Percentiles rank a stretch among this genome's conserved stretches.
phyloP scores from a whole-genome alignment of 2,113 vertebrate species.

The Bothrops jararaca region DNA sequence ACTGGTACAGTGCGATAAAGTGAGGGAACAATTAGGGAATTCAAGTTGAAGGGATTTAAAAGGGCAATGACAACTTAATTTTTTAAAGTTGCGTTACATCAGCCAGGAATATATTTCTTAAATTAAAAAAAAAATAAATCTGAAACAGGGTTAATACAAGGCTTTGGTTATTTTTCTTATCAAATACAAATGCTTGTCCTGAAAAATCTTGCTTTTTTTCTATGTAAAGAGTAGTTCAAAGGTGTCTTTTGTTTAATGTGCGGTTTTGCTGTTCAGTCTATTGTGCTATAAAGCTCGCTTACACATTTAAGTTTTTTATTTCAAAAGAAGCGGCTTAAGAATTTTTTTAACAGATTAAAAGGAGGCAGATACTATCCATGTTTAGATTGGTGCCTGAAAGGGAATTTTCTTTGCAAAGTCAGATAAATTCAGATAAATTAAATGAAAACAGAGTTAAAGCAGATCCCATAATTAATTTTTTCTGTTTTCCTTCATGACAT shows the following conservation, averaged over 20 bases:
- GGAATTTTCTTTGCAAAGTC: not conserved
- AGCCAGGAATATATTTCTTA: constrained; percentile 73
- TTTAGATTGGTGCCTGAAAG: not conserved
- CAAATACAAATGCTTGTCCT: not conserved
- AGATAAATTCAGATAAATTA: not conserved
- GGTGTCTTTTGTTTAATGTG: constrained; percentile 5
- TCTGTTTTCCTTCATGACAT: not conserved
- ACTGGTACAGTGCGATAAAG: constrained; percentile 98
- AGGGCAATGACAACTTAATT: constrained; percentile 99
- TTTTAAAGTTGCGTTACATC: constrained; percentile 90
- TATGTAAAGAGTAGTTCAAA: constrained; percentile 26
- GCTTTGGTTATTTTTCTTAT: constrained; percentile 40
- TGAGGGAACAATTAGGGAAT: constrained; percentile 99
- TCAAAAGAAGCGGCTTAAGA: not conserved
- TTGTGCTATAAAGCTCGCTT: not conserved
- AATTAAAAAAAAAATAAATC: constrained; percentile 46
- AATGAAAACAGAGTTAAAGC: not conserved
- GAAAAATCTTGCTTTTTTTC: constrained; percentile 19
- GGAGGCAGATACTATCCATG: not conserved
- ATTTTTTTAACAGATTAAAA: not conserved
- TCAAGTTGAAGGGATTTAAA: constrained; percentile 98
- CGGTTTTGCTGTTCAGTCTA: constrained; percentile 6
- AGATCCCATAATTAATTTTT: not conserved
- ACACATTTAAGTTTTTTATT: not conserved
- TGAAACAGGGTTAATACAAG: constrained; percentile 10